These are phyloP conservation scores for Lepidostoma basale DNA, from an alignment of 1,140 invertebrate species.

Conservation along the genomic window DNA sequence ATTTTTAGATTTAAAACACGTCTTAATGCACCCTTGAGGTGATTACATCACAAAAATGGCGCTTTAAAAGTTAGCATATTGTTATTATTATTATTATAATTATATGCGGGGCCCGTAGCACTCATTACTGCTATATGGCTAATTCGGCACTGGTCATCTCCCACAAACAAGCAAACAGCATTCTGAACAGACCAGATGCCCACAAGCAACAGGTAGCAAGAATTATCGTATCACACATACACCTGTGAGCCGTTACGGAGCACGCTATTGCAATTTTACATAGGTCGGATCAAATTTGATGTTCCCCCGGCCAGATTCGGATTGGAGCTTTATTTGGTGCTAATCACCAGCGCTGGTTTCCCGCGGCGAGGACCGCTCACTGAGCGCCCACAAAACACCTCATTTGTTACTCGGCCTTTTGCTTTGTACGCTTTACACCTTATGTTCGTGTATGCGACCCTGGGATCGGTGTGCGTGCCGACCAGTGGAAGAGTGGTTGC, in stretches of 20 bases:
- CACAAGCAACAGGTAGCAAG: slow-evolving; percentile 9
- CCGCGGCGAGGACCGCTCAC: slow-evolving; percentile 31
- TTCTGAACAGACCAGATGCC: neutral
- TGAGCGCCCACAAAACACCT: slow-evolving; percentile 43
- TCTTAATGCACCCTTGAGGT: no score
- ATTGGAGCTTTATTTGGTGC: slow-evolving; percentile 41
- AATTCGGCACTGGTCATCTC: no score
- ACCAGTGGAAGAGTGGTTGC: neutral
- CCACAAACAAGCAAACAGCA: neutral
- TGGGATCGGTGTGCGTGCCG: neutral
- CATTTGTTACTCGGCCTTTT: slow-evolving; percentile 37
- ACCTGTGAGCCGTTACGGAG: neutral
- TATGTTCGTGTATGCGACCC: slow-evolving; percentile 5
- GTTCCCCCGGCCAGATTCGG: slow-evolving; percentile 6
- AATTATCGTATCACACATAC: no score
- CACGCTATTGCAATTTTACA: slow-evolving; percentile 1
- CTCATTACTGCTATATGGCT: no score
- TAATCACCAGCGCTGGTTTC: slow-evolving; percentile 39
- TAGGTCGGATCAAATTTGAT: slow-evolving; percentile 10
- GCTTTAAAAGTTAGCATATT: no score
- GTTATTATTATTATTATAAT: no score
- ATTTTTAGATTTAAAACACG: no score
- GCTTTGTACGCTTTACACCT: slow-evolving; percentile 32
- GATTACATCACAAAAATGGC: no score
- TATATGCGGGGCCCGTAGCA: no score